A percentile compares a stretch with the other conserved stretches of the same genome.
Conservation (phyloP, 2,113 vertebrate genomes). For the Pardalotus punctatus region DNA sequence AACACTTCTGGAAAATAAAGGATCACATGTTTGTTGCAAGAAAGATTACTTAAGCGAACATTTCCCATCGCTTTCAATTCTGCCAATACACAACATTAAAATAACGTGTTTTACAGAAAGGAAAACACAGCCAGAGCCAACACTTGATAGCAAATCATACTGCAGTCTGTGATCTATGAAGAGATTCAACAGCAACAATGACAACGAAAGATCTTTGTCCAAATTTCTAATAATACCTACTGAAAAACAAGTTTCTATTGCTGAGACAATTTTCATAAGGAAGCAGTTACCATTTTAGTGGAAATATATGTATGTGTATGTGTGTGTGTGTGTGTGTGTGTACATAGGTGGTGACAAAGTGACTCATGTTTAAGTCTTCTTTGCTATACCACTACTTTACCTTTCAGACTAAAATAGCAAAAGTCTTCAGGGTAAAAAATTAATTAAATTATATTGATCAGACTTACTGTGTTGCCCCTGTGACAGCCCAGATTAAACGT, state of each 20-base stretch:
- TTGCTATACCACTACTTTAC: not conserved
- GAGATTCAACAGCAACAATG: not conserved
- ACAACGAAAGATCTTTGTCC: not conserved
- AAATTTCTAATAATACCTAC: not conserved
- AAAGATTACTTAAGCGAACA: not conserved
- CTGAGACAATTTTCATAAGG: not conserved
- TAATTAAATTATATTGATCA: not conserved
- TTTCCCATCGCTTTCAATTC: not conserved
- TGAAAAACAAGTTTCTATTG: not conserved
- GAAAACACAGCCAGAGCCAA: not conserved
- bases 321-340: fast-evolving
- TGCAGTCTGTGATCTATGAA: not conserved
- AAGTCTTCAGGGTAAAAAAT: not conserved
- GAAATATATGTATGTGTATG: not conserved
- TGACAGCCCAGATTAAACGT: not conserved
- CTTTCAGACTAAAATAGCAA: not conserved
- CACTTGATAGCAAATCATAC: not conserved
- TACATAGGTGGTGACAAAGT: not conserved
- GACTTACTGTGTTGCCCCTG: not conserved
- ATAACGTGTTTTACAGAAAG: not conserved
- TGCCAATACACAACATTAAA: not conserved
- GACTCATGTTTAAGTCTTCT: not conserved
- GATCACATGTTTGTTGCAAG: not conserved
- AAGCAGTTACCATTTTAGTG: not conserved
- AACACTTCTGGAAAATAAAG: not conserved